Base-by-base conservation (phyloP, 2,888 invertebrate species). In the Laothoe populi region DNA sequence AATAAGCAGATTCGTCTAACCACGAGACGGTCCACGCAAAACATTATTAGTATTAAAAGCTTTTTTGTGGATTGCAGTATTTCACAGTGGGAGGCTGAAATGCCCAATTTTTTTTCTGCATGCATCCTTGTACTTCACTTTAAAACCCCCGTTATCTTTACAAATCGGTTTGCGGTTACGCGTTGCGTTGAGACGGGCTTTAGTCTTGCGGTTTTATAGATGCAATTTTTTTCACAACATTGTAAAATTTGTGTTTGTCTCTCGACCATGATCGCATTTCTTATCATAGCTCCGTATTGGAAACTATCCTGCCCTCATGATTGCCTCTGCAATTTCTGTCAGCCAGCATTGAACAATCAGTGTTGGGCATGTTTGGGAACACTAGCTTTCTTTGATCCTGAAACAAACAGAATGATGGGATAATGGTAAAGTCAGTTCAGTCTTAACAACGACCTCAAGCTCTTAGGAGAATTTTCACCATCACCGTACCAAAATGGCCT, bases 81-180 rank as follows among this genome's bases (percentile, higher is more conserved):
- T 21, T 16, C 46, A 1, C 21, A 13, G 46, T 48, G 48, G 48
- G 48, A 26, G 48, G 48, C 24, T 11, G 24, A 7, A n/a, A 48
- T 5, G 13, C 24, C 13, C 23, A 4, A 13, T 24, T 4, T 5
- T 13, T 24, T 48, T 48, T 4, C 49, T 35, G 19, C 31, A 16
- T 53, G 10, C 53, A 35, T 10, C 7, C 31, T 31, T 24, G 21
- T n/a, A 13, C 48, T 24, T 26, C 24, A 48, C 10, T 48, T 53
- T 53, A 53, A 53, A 53, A 53, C 11, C 35, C 8, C 53, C 53
- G 53, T 53, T 53, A 53, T 53, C 53, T 35, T 24, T 53, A 53
- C 53, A 53, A 53, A 53, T 53, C 53, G 19, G 10, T 53, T 53
- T 26, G 49, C 49, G 49, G 49, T 35, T 53, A 31, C 31, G 49